These are phyloP conservation scores for Hemistola chrysoprasaria DNA, from an alignment of 2,888 invertebrate genomes.

Conservation along the genomic window DNA sequence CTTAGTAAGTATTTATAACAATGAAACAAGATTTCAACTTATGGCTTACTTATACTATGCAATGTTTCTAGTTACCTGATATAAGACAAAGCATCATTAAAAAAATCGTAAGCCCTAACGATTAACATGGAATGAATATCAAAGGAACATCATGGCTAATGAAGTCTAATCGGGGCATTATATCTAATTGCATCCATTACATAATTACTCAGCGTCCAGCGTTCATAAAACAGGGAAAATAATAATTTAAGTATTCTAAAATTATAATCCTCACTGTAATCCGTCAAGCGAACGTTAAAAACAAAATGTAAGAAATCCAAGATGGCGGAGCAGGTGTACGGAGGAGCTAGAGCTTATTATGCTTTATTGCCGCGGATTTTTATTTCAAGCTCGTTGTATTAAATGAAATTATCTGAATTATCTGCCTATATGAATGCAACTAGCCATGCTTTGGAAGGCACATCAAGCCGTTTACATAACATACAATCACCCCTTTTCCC, in stretches of 20 bases:
- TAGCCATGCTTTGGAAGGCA: too few relatives aligned
- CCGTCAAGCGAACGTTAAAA: slow-evolving; percentile 59
- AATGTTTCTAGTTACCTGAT: background rate
- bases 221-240: slow-evolving; percentile 60
- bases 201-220: slow-evolving; percentile 62
- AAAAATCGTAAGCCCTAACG: background rate
- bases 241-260: slow-evolving; percentile 68
- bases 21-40: too few relatives aligned
- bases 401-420: background rate
- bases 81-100: background rate
- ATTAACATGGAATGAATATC: slow-evolving; percentile 19
- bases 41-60: too few relatives aligned
- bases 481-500: too few relatives aligned
- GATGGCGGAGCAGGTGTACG: slow-evolving; percentile 63
- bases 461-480: too few relatives aligned
- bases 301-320: slow-evolving; percentile 50
- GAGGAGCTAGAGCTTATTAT: slow-evolving; percentile 43
- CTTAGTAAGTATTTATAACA: too few relatives aligned
- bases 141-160: slow-evolving; percentile 61
- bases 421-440: too few relatives aligned
- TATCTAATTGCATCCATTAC: slow-evolving; percentile 70
- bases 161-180: slow-evolving; percentile 65
- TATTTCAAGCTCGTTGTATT: slow-evolving; percentile 2
- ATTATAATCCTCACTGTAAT: slow-evolving; percentile 62
- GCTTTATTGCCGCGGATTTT: slow-evolving; percentile 25